phyloP scores from a whole-genome alignment of 2,113 vertebrate genomes.

The Oceanodroma tethys region DNA sequence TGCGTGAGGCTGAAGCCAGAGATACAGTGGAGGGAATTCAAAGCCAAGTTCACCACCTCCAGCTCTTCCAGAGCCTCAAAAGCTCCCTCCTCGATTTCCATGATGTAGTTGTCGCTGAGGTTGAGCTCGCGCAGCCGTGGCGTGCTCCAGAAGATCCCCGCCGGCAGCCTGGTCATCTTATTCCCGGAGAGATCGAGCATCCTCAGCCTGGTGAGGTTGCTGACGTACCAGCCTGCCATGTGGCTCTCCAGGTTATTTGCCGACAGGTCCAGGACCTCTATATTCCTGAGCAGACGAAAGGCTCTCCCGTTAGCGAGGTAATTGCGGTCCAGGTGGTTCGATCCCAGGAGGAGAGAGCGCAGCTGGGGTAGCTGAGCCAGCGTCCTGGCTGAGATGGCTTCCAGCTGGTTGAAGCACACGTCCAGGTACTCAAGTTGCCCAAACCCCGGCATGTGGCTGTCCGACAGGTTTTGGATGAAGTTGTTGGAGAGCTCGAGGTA shows the following conservation, averaged over 20 bases:
- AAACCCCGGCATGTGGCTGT: slow-evolving; percentile 16
- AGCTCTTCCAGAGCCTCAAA: slow-evolving; percentile 73
- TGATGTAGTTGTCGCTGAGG: slow-evolving; percentile 76
- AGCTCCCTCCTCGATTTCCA: slow-evolving; percentile 70
- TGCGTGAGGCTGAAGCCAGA: slow-evolving; percentile 77
- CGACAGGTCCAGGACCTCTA: slow-evolving; percentile 75
- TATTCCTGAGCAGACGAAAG: slow-evolving; percentile 60
- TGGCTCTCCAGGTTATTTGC: slow-evolving; percentile 71
- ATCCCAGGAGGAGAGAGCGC: slow-evolving; percentile 71
- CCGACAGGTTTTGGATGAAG: slow-evolving; percentile 73
- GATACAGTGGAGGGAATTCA: slow-evolving; percentile 74
- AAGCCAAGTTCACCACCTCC: slow-evolving; percentile 70
- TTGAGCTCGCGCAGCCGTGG: slow-evolving; percentile 54
- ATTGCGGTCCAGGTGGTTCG: slow-evolving; percentile 70
- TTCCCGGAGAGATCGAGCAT: slow-evolving; percentile 74
- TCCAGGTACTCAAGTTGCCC: slow-evolving; percentile 74
- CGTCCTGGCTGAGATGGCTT: slow-evolving; percentile 64
- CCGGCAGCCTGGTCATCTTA: slow-evolving; percentile 64
- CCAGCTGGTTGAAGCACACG: slow-evolving; percentile 76
- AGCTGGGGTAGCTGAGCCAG: slow-evolving; percentile 71
- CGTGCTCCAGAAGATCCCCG: slow-evolving; percentile 61
- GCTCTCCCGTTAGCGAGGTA: slow-evolving; percentile 62
- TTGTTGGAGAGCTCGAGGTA: slow-evolving; percentile 80
- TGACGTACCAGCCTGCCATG: slow-evolving; percentile 70
- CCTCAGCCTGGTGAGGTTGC: slow-evolving; percentile 68